Conservation (phyloP, 2,797 vertebrate genomes). For the Tenualosa thibaudeaui region DNA sequence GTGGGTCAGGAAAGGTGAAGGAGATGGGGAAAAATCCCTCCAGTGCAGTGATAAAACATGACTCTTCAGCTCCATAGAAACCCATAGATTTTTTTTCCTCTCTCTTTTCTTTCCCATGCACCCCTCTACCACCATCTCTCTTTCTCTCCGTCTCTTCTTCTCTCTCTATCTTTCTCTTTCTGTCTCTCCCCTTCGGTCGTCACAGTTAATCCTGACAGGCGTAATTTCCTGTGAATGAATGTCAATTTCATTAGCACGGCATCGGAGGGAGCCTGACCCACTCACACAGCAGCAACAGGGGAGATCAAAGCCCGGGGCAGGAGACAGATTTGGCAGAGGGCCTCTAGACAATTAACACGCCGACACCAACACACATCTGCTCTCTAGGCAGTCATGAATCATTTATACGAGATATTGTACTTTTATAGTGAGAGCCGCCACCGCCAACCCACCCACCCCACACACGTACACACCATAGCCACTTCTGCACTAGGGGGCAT, state of each 20-base stretch:
- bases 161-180: not conserved
- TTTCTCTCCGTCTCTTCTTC: not conserved
- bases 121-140: not conserved
- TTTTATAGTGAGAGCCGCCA: constrained; percentile 37
- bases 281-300: not conserved
- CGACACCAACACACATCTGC: constrained; percentile 26
- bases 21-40: not conserved
- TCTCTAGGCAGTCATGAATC: constrained; percentile 42
- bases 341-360: constrained; percentile 39
- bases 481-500: not conserved
- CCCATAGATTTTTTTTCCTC: not conserved
- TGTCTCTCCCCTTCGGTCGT: not conserved
- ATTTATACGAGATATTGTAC: constrained; percentile 42
- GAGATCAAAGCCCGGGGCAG: constrained; percentile 35
- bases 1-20: constrained; percentile 4
- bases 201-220: constrained; percentile 24
- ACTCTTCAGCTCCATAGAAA: not conserved
- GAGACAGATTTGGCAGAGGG: constrained; percentile 27
- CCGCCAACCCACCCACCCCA: not conserved
- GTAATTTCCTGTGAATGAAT: constrained; percentile 27
- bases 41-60: constrained; percentile 7
- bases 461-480: not conserved
- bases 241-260: constrained; percentile 47
- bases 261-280: constrained; percentile 31
- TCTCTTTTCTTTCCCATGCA: not conserved